These are phyloP conservation scores for Ptyas mucosa DNA, from an alignment of 2,113 vertebrate genomes.

Conservation along the genomic window DNA sequence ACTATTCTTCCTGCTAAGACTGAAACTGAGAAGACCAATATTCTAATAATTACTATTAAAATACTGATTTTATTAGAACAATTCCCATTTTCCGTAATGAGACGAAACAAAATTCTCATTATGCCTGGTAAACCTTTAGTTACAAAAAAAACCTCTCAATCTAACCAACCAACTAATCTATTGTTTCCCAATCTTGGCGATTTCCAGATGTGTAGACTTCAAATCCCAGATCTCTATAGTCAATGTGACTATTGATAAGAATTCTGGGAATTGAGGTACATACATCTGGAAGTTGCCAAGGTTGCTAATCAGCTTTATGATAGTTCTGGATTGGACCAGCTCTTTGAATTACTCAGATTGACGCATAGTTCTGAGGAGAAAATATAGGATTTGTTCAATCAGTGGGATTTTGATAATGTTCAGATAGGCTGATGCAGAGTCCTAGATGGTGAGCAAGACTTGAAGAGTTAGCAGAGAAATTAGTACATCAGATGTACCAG, in stretches of 20 bases:
- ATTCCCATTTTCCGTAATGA: not conserved
- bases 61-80: not conserved
- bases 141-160: not conserved
- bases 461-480: not conserved
- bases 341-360: not conserved
- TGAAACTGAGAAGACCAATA: not conserved
- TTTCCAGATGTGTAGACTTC: not conserved
- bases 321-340: not conserved
- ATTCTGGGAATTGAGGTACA: not conserved
- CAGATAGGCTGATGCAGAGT: not conserved
- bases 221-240: not conserved
- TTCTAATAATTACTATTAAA: not conserved
- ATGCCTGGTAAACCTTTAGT: not conserved
- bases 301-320: not conserved
- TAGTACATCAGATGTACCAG: not conserved
- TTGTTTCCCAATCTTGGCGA: not conserved
- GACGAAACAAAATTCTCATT: not conserved
- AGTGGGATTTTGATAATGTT: not conserved
- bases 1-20: not conserved
- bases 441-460: not conserved
- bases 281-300: not conserved
- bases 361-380: not conserved
- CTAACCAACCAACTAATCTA: not conserved
- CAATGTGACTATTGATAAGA: not conserved
- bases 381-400: not conserved